Evolutionary conservation across 1,140 invertebrate genomes (phyloP).

Genomic region (Archivesica marissinica): DNA sequence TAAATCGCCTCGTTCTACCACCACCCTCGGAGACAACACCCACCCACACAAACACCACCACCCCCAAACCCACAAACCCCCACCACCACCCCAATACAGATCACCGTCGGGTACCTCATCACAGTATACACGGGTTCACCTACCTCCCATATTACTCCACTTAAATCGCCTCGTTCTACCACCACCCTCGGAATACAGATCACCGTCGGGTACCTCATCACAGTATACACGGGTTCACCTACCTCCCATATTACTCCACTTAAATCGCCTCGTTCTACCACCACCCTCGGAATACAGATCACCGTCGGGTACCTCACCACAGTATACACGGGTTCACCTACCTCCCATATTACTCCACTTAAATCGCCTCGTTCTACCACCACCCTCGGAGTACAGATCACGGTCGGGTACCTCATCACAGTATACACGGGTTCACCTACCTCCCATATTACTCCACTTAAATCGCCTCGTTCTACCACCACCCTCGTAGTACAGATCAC

Average conservation of each 20-base stretch:
- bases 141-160: conserved; percentile 90
- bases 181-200: conserved; percentile 89
- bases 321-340: too few relatives aligned
- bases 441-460: conserved; percentile 91
- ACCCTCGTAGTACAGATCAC: conserved; percentile 91
- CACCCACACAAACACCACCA: too few relatives aligned
- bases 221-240: too few relatives aligned
- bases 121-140: too few relatives aligned
- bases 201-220: conserved; percentile 96
- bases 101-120: too few relatives aligned
- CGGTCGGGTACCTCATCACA: conserved; percentile 96
- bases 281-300: conserved; percentile 90
- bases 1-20: too few relatives aligned
- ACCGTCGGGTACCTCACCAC: conserved; percentile 95
- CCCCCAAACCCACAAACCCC: too few relatives aligned
- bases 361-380: conserved; percentile 90
- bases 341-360: conserved; percentile 91
- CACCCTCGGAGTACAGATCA: conserved; percentile 90
- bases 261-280: conserved; percentile 90
- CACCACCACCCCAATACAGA: too few relatives aligned
- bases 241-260: conserved; percentile 91
- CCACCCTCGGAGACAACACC: too few relatives aligned
- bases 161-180: conserved; percentile 91
- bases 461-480: conserved; percentile 90
- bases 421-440: too few relatives aligned